Conservation (phyloP, 2,888 invertebrate genomes). For the Myathropa florea region DNA sequence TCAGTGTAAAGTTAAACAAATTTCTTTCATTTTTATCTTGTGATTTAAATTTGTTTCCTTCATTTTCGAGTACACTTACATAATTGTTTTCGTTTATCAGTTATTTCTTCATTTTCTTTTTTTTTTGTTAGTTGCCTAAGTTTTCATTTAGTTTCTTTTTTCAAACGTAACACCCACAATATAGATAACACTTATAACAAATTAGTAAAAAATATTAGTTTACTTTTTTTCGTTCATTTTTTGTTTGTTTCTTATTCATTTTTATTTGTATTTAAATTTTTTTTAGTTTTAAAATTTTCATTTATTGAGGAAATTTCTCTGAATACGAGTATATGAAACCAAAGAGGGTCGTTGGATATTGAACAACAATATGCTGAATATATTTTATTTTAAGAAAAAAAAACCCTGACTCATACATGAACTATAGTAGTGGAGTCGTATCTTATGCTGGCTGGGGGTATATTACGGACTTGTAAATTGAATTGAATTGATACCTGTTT, state of each 20-base stretch:
- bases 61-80: constrained; percentile 25
- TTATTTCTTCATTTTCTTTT: constrained; percentile 5
- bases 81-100: constrained; percentile 22
- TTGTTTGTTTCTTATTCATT: constrained; percentile 1
- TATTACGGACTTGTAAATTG: background rate
- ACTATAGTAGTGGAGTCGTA: background rate
- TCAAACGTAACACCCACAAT: constrained; percentile 65
- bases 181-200: constrained; percentile 67
- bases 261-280: background rate
- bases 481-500: background rate
- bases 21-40: constrained; percentile 15
- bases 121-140: constrained; percentile 21
- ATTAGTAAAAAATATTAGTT: constrained; percentile 69
- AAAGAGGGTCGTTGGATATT: constrained; percentile 63
- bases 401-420: background rate
- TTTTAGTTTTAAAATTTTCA: background rate
- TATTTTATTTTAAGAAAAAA: background rate
- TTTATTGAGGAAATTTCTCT: constrained; percentile 63
- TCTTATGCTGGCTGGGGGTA: background rate
- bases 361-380: constrained; percentile 64
- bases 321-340: constrained; percentile 66
- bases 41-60: constrained; percentile 54
- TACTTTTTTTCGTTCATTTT: constrained; percentile 6
- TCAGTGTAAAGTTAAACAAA: constrained; percentile 66
- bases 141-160: constrained; percentile 6